Percentiles rank a stretch among this genome's conserved stretches.
Conservation (phyloP, 1,140 invertebrate genomes). For the Pseudomyrmex cubaensis region DNA sequence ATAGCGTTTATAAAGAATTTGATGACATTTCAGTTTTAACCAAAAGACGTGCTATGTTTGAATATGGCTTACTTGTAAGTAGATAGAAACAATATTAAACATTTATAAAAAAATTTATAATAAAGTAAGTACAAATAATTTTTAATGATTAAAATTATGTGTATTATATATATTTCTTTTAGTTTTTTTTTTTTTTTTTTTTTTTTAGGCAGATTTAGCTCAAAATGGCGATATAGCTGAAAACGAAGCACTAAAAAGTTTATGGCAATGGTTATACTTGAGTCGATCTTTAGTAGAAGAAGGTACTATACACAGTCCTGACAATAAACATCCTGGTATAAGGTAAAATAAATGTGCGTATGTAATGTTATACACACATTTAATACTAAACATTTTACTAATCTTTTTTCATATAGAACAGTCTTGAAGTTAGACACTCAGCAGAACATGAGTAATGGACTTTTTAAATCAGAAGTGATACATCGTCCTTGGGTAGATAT, state of each 20-base stretch:
- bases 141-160: not conserved
- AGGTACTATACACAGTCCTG: constrained; percentile 86
- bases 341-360: constrained; percentile 71
- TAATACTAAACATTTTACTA: constrained; percentile 28
- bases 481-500: constrained; percentile 82
- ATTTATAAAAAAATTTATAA: not conserved
- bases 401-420: constrained; percentile 73
- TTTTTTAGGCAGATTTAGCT: constrained; percentile 79
- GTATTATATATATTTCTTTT: not conserved
- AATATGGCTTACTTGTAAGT: constrained; percentile 92
- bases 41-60: constrained; percentile 88
- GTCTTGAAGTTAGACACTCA: constrained; percentile 82
- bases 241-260: constrained; percentile 87
- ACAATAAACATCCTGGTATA: constrained; percentile 90
- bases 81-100: not conserved
- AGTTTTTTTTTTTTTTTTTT: not conserved
- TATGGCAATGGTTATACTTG: constrained; percentile 92
- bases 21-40: constrained; percentile 92
- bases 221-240: constrained; percentile 89
- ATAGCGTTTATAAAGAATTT: constrained; percentile 86
- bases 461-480: constrained; percentile 81
- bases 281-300: constrained; percentile 90
- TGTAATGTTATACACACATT: not conserved
- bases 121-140: not conserved
- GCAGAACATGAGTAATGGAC: constrained; percentile 76